Conservation (phyloP, 1,140 invertebrate genomes). For the Capitella teleta region DNA sequence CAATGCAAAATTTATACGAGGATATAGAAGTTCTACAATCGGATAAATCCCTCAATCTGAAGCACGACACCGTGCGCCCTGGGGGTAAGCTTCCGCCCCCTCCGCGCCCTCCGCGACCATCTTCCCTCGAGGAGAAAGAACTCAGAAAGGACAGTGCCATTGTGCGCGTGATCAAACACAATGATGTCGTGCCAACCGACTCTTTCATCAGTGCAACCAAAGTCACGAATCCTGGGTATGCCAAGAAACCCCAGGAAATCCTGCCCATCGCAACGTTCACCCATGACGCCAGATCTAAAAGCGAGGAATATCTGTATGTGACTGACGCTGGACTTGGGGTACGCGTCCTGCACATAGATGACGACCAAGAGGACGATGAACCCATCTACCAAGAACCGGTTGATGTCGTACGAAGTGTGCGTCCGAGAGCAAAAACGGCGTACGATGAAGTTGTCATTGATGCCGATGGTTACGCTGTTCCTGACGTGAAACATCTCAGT, state of each 20-base stretch:
- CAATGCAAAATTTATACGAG: no score
- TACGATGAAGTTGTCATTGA: no score
- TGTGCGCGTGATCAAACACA: not conserved
- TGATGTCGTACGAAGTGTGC: not conserved
- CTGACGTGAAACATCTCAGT: no score
- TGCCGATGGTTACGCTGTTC: conserved; percentile 21
- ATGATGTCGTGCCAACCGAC: not conserved
- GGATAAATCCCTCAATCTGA: no score
- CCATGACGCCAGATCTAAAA: not conserved
- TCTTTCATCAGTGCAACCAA: not conserved
- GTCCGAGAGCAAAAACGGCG: no score
- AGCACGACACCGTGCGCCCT: no score
- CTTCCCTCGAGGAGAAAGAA: not conserved
- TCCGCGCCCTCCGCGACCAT: conserved; percentile 4
- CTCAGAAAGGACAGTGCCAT: not conserved
- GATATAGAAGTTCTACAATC: no score
- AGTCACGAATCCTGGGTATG: not conserved
- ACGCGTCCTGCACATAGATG: no score
- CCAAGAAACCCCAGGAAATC: no score
- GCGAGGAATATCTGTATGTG: conserved; percentile 9
- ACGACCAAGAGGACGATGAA: no score
- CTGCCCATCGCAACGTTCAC: no score
- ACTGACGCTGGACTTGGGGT: not conserved
- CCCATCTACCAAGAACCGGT: conserved; percentile 3
- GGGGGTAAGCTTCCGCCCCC: conserved; percentile 10